Conservation (phyloP, 2,888 invertebrate species). For the Dione vanillae region DNA sequence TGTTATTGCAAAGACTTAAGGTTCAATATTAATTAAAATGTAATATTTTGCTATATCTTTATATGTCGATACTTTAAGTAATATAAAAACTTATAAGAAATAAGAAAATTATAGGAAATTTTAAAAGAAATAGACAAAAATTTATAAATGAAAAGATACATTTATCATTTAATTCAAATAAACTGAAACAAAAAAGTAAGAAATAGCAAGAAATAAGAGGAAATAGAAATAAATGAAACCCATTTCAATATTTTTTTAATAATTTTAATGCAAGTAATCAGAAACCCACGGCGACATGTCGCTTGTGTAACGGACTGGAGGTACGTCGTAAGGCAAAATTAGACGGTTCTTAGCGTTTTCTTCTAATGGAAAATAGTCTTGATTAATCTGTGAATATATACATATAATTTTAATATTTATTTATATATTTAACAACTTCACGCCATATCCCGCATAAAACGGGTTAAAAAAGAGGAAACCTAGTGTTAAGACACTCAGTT, state of each 20-base stretch:
- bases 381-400: constrained; percentile 78
- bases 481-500: too few relatives aligned
- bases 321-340: constrained; percentile 93
- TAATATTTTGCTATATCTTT: too few relatives aligned
- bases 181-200: background rate
- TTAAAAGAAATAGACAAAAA: too few relatives aligned
- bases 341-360: constrained; percentile 67
- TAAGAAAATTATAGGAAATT: too few relatives aligned
- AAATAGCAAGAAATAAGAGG: background rate
- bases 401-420: background rate
- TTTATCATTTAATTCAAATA: too few relatives aligned
- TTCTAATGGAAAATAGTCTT: constrained; percentile 84
- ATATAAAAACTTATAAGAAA: too few relatives aligned
- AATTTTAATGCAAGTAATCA: constrained; percentile 76
- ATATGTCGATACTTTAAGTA: too few relatives aligned
- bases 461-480: background rate
- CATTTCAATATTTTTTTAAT: constrained; percentile 20
- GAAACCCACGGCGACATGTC: constrained; percentile 89
- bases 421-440: background rate
- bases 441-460: background rate
- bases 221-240: constrained; percentile 11
- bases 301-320: constrained; percentile 87
- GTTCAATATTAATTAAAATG: too few relatives aligned
- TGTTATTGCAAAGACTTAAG: too few relatives aligned
- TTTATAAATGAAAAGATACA: too few relatives aligned